phyloP scores from a whole-genome alignment of 2,797 vertebrate species.

The Onychomys leucogaster region DNA sequence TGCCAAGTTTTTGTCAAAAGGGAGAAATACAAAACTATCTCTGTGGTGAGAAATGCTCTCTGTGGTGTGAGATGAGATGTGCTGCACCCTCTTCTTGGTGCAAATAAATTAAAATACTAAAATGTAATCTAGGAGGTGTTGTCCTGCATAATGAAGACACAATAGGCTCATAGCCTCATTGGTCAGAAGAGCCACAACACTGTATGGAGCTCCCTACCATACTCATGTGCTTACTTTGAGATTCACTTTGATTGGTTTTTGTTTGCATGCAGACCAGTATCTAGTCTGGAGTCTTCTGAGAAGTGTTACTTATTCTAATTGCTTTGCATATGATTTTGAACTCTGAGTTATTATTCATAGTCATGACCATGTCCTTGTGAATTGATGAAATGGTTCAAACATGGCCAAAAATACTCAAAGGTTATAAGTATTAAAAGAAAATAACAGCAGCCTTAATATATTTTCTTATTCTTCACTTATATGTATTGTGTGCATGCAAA shows the following conservation, averaged over 20 bases:
- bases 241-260: conserved; percentile 58
- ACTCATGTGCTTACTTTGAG: neutral
- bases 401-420: neutral
- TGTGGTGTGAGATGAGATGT: conserved; percentile 78
- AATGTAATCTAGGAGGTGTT: conserved; percentile 73
- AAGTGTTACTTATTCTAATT: conserved; percentile 37
- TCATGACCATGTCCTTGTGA: neutral
- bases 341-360: conserved; percentile 49
- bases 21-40: conserved; percentile 81
- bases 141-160: conserved; percentile 58
- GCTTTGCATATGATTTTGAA: neutral
- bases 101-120: conserved; percentile 83
- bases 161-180: neutral
- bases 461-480: neutral
- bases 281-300: neutral
- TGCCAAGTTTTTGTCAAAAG: conserved; percentile 78
- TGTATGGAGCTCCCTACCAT: neutral
- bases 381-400: neutral
- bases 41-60: conserved; percentile 82
- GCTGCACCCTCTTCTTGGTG: conserved; percentile 67
- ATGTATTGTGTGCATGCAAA: neutral
- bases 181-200: neutral
- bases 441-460: neutral
- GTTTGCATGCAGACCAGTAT: conserved; percentile 25
- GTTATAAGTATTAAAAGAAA: neutral